These are phyloP conservation scores for Caenorhabditis sp. DNA, from an alignment of 2,888 invertebrate genomes.

Conservation along the genomic window DNA sequence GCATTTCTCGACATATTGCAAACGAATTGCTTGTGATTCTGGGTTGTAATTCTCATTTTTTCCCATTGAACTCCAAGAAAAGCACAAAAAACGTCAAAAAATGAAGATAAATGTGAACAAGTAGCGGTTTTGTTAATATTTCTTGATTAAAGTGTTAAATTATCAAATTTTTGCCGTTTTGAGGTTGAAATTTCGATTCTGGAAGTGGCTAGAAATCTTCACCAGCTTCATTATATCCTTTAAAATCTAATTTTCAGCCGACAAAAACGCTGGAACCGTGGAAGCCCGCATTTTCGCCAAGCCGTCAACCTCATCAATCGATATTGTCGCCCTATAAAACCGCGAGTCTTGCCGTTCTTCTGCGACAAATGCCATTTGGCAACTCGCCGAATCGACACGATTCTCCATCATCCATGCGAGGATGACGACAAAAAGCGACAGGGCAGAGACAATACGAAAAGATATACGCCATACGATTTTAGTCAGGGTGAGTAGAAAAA, in stretches of 20 bases:
- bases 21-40: too few species aligned
- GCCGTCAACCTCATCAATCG: slow-evolving; percentile 24
- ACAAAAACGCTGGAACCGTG: slow-evolving; percentile 33
- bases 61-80: too few species aligned
- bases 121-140: too few species aligned
- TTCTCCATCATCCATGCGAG: slow-evolving; percentile 24
- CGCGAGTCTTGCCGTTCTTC: slow-evolving; percentile 30
- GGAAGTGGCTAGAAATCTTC: too few species aligned
- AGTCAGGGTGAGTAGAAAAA: slow-evolving; percentile 1
- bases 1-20: too few species aligned
- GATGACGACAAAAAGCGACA: slow-evolving; percentile 19
- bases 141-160: too few species aligned
- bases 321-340: slow-evolving; percentile 17
- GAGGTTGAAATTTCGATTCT: too few species aligned
- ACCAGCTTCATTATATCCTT: too few species aligned
- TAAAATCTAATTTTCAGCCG: slow-evolving; percentile 3
- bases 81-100: too few species aligned
- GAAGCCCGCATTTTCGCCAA: slow-evolving; percentile 26
- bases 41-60: too few species aligned
- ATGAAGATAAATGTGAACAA: too few species aligned
- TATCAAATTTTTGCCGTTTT: too few species aligned
- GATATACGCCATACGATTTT: slow-evolving; percentile 14
- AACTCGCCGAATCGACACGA: slow-evolving; percentile 8
- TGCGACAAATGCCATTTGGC: slow-evolving; percentile 27
- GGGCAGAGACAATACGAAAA: slow-evolving; percentile 12